Evolutionary conservation across 2,797 vertebrate genomes (phyloP).

Genomic region (Acipenser ruthenus): DNA sequence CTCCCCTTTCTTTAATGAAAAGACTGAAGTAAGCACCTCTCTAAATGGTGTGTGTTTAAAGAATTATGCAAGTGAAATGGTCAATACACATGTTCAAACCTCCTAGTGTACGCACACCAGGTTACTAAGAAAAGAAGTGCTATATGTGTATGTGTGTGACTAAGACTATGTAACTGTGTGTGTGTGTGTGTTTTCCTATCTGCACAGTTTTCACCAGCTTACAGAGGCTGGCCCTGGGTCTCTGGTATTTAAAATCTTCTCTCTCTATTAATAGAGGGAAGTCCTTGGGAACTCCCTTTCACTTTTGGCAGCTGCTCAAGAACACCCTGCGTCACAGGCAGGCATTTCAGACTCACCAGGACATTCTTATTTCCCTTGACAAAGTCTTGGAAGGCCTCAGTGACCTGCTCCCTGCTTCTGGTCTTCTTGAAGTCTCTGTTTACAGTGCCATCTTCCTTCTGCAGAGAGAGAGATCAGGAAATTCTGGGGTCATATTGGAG

Average conservation of each 20-base stretch:
- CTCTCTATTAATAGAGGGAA: slow-evolving; percentile 20
- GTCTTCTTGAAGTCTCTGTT: slow-evolving; percentile 98
- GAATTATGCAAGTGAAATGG: too few relatives aligned
- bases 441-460: slow-evolving; percentile 94
- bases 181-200: background rate
- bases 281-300: slow-evolving; percentile 16
- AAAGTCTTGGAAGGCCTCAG: slow-evolving; percentile 79
- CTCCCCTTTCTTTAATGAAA: too few relatives aligned
- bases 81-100: too few relatives aligned
- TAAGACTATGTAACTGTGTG: too few relatives aligned
- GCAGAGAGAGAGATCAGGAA: slow-evolving; percentile 14
- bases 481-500: background rate
- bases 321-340: slow-evolving; percentile 9
- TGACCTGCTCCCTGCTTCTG: slow-evolving; percentile 82
- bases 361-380: slow-evolving; percentile 78
- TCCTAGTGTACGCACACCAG: too few relatives aligned
- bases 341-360: slow-evolving; percentile 66
- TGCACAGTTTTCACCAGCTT: background rate
- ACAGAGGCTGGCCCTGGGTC: background rate
- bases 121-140: too few relatives aligned
- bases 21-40: too few relatives aligned
- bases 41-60: too few relatives aligned
- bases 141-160: too few relatives aligned
- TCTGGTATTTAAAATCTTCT: slow-evolving; percentile 1
- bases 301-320: slow-evolving; percentile 10